phyloP scores from a whole-genome alignment of 64 coral and sea anemone species.

The Acropora yongei region DNA sequence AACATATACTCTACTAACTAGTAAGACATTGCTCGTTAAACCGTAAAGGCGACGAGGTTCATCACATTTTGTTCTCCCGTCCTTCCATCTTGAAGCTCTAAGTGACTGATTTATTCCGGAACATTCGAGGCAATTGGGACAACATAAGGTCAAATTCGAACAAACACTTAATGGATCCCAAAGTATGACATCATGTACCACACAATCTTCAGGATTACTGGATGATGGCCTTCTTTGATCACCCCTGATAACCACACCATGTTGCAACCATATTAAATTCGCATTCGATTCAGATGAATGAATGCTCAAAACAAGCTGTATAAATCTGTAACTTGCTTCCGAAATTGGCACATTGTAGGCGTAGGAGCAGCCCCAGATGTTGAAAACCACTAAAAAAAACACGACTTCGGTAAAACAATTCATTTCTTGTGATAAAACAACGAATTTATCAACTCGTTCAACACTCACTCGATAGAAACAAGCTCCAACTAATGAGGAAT shows the following conservation, averaged over 20 bases:
- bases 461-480: too few relatives aligned
- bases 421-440: too few relatives aligned
- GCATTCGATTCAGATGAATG: neutral
- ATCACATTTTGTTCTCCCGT: slow-evolving; percentile 38
- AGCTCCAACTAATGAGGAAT: neutral
- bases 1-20: neutral
- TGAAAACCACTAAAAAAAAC: too few relatives aligned
- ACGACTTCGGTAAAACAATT: too few relatives aligned
- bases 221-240: neutral
- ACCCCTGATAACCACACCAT: slow-evolving; percentile 36
- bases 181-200: slow-evolving; percentile 28
- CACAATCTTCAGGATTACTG: slow-evolving; percentile 49
- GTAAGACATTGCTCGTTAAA: slow-evolving; percentile 23
- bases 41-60: slow-evolving; percentile 3
- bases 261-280: neutral
- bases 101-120: slow-evolving; percentile 26
- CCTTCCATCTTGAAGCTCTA: slow-evolving; percentile 63
- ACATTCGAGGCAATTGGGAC: neutral
- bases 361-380: too few relatives aligned
- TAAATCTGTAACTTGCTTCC: slow-evolving; percentile 17
- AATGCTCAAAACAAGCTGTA: slow-evolving; percentile 30
- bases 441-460: too few relatives aligned
- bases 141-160: neutral
- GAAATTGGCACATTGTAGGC: too few relatives aligned
- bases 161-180: slow-evolving; percentile 43